These are phyloP conservation scores for Rhamphomyia laevipes DNA, from an alignment of 2,888 invertebrate species.

Conservation along the genomic window DNA sequence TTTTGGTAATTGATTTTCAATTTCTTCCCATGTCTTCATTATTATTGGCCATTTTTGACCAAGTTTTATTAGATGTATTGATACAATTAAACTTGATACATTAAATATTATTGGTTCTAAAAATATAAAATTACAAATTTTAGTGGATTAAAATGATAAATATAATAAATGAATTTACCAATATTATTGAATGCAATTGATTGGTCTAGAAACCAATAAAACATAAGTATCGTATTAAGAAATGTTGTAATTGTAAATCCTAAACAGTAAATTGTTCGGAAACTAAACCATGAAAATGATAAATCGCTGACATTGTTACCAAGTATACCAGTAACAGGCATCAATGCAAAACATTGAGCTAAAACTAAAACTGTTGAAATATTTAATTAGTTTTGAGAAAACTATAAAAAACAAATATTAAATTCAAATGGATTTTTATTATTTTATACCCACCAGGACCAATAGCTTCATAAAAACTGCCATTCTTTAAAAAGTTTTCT, in stretches of 20 bases:
- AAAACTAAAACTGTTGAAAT: constrained; percentile 26
- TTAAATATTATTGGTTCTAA: constrained; percentile 32
- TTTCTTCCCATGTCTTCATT: constrained; percentile 38
- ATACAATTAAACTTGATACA: constrained; percentile 22
- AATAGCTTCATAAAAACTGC: constrained; percentile 33
- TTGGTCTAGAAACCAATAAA: constrained; percentile 22
- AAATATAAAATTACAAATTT: background rate
- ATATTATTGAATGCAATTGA: constrained; percentile 28
- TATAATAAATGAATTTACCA: constrained; percentile 18
- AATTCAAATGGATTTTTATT: background rate
- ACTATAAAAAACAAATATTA: background rate
- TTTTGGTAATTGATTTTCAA: constrained; percentile 37
- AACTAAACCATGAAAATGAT: constrained; percentile 30
- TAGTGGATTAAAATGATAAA: background rate
- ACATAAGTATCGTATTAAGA: constrained; percentile 19
- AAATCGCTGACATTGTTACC: constrained; percentile 35
- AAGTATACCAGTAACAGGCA: constrained; percentile 42
- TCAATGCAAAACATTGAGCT: constrained; percentile 42
- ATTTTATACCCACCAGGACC: constrained; percentile 20
- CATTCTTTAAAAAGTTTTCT: constrained; percentile 27
- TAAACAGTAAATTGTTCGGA: constrained; percentile 26
- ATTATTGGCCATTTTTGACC: constrained; percentile 43
- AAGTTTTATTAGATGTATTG: constrained; percentile 35
- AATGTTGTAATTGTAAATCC: constrained; percentile 18
- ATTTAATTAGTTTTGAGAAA: background rate